Conservation (phyloP, 2,797 vertebrate species). For the Gambusia yucatana region DNA sequence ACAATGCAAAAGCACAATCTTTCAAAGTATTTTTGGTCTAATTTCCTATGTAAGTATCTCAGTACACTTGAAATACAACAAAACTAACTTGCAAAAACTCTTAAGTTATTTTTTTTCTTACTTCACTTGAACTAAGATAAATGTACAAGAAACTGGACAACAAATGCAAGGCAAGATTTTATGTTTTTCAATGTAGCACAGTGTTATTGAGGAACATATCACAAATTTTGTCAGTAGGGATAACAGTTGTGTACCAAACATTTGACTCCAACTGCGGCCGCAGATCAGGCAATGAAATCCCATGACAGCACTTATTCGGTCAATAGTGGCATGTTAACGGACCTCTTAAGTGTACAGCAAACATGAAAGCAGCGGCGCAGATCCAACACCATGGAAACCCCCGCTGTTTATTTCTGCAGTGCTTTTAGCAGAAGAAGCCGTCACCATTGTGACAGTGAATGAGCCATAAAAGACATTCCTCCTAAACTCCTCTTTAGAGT, state of each 20-base stretch:
- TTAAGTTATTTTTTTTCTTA: too few relatives aligned
- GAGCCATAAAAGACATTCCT: slow-evolving; percentile 70
- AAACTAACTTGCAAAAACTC: too few relatives aligned
- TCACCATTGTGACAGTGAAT: slow-evolving; percentile 30
- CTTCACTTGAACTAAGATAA: too few relatives aligned
- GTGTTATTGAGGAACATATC: not conserved
- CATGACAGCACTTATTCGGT: slow-evolving; percentile 12
- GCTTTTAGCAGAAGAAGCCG: slow-evolving; percentile 51
- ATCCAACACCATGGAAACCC: slow-evolving; percentile 78
- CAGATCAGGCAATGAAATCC: slow-evolving; percentile 3
- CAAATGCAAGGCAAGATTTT: too few relatives aligned
- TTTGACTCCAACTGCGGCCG: not conserved
- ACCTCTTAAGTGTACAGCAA: slow-evolving; percentile 37
- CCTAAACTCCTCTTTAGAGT: slow-evolving; percentile 59
- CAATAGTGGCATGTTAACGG: slow-evolving; percentile 17
- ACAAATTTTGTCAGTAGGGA: not conserved
- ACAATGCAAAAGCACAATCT: too few relatives aligned
- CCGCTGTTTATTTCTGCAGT: slow-evolving; percentile 16
- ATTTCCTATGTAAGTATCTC: too few relatives aligned
- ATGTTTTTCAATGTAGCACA: too few relatives aligned
- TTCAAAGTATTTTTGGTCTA: too few relatives aligned
- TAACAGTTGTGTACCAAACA: not conserved
- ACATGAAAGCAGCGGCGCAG: slow-evolving; percentile 66
- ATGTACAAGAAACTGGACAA: too few relatives aligned
- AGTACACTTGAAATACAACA: too few relatives aligned